A percentile compares a stretch with the other conserved stretches of the same genome.
Evolutionary conservation across 2,113 vertebrate genomes (phyloP).

Genomic region (Syrrhaptes paradoxus): DNA sequence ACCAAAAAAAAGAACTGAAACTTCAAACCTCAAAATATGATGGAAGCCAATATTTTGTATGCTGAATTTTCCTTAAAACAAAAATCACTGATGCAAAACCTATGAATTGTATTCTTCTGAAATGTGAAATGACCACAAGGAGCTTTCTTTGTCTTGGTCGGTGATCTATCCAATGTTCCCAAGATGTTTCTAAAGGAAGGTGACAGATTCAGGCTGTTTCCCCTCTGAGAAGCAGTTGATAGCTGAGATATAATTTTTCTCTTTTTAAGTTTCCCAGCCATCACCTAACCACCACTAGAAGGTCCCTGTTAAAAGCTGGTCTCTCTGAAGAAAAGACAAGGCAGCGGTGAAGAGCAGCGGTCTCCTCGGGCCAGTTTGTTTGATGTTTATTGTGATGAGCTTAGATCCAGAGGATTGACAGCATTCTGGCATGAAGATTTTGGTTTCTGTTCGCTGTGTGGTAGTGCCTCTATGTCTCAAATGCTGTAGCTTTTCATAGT

Average conservation of each 20-base stretch:
- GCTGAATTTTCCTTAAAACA: not conserved
- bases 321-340: not conserved
- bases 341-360: not conserved
- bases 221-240: not conserved
- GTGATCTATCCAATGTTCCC: not conserved
- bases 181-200: not conserved
- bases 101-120: not conserved
- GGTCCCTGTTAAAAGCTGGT: not conserved
- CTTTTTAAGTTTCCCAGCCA: not conserved
- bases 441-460: not conserved
- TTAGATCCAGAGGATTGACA: not conserved
- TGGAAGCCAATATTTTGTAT: not conserved
- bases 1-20: constrained; percentile 10
- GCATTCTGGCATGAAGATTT: not conserved
- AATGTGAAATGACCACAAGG: not conserved
- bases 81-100: not conserved
- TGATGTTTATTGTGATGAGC: not conserved
- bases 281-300: not conserved
- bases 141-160: not conserved
- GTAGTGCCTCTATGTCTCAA: not conserved
- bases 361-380: not conserved
- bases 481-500: not conserved
- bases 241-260: not conserved
- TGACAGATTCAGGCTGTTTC: not conserved
- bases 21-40: not conserved